Evolutionary conservation across 2,113 vertebrate genomes (phyloP).

Genomic region (Mobula birostris): DNA sequence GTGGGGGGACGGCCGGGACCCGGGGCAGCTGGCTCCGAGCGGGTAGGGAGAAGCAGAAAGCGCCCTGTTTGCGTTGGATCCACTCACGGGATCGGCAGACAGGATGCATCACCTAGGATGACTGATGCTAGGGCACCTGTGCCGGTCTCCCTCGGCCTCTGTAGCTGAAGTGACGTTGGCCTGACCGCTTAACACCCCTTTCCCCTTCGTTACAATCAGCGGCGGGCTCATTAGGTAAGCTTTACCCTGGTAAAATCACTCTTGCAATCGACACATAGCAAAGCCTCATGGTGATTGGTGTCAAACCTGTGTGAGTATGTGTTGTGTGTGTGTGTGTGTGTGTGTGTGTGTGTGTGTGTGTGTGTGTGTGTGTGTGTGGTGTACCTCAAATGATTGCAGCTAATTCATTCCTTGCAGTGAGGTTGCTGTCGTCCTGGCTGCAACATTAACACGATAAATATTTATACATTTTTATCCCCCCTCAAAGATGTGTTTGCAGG

Average conservation of each 20-base stretch:
- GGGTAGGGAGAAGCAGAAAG: no score
- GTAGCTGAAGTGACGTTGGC: no score
- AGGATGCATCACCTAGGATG: neutral
- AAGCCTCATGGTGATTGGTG: constrained; percentile 6
- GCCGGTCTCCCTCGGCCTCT: neutral
- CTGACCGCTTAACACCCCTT: neutral
- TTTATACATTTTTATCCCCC: constrained; percentile 1
- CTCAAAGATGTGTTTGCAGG: neutral
- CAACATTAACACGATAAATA: neutral
- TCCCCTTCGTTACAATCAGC: neutral
- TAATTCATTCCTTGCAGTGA: neutral
- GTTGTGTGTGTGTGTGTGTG: neutral
- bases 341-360: neutral
- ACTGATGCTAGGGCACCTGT: neutral
- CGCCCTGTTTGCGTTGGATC: no score
- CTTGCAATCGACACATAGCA: neutral
- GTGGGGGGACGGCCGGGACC: no score
- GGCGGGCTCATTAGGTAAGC: neutral
- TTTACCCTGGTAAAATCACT: neutral
- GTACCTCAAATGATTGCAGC: neutral
- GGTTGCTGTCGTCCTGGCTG: neutral
- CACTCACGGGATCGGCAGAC: no score
- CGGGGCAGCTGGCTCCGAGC: no score
- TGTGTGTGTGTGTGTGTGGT: neutral
- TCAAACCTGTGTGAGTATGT: neutral